Evolutionary conservation across 2,888 invertebrate species (phyloP).

Genomic region (Drosophila flavopinicola): DNA sequence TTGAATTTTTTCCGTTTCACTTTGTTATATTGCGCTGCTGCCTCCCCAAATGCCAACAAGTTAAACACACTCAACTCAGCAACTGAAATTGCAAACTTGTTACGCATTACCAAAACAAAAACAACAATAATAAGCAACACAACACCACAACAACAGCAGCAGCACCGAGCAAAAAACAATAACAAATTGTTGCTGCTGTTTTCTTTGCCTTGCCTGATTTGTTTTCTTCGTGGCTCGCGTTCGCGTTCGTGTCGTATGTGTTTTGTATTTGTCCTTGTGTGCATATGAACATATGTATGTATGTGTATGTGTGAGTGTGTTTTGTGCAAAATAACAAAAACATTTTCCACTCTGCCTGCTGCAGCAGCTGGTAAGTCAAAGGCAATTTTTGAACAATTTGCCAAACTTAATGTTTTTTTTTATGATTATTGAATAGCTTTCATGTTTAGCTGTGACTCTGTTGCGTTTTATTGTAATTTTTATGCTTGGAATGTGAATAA

Average conservation of each 20-base stretch:
- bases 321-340: slow-evolving; percentile 45
- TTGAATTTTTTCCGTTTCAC: slow-evolving; percentile 15
- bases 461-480: slow-evolving; percentile 34
- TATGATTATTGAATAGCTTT: slow-evolving; percentile 23
- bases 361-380: slow-evolving; percentile 54
- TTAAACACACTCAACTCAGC: slow-evolving; percentile 28
- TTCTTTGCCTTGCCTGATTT: slow-evolving; percentile 31
- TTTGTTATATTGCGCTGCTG: slow-evolving; percentile 23
- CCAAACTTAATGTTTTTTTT: slow-evolving; percentile 34
- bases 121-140: slow-evolving; percentile 16
- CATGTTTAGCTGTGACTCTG: slow-evolving; percentile 8
- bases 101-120: slow-evolving; percentile 42
- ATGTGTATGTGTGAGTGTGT: slow-evolving; percentile 10
- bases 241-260: slow-evolving; percentile 39
- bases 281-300: slow-evolving; percentile 10
- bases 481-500: slow-evolving; percentile 46
- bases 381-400: slow-evolving; percentile 22
- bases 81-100: slow-evolving; percentile 43
- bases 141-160: slow-evolving; percentile 18
- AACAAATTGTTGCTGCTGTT: slow-evolving; percentile 57
- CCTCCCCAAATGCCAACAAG: slow-evolving; percentile 46
- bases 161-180: slow-evolving; percentile 49
- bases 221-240: slow-evolving; percentile 44
- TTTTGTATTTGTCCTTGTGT: slow-evolving; percentile 26
- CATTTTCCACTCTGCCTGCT: slow-evolving; percentile 30